Evolutionary conservation across 2,113 vertebrate species (phyloP).

Genomic region (Elaphurus davidianus): DNA sequence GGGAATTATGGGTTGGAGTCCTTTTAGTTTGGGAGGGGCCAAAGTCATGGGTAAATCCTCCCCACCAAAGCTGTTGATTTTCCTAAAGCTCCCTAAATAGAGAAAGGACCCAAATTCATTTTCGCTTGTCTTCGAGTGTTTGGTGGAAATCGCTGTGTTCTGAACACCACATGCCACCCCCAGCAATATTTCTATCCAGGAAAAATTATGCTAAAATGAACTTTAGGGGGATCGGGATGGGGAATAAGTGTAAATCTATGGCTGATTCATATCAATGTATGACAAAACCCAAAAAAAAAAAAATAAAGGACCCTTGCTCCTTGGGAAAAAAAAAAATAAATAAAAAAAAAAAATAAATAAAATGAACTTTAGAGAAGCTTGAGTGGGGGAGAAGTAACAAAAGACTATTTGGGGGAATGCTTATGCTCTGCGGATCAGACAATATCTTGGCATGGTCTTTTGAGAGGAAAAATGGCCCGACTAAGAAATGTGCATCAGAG

Average conservation of each 20-base stretch:
- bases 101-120: neutral
- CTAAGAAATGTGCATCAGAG: neutral
- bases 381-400: neutral
- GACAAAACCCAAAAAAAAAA: too few relatives aligned
- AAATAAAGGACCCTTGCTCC: too few relatives aligned
- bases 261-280: too few relatives aligned
- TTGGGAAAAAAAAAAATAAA: too few relatives aligned
- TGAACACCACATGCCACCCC: neutral
- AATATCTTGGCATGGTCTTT: neutral
- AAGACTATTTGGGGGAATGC: neutral
- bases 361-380: neutral
- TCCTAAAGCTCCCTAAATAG: neutral
- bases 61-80: neutral
- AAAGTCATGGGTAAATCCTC: neutral
- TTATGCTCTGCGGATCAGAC: neutral
- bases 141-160: neutral
- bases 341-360: too few relatives aligned
- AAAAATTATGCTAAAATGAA: constrained; percentile 12
- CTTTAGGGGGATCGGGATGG: too few relatives aligned
- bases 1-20: neutral
- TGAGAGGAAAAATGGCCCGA: neutral
- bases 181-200: neutral
- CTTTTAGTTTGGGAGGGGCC: neutral
- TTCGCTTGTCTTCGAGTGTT: neutral
- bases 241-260: too few relatives aligned